Conservation (phyloP, 92 coral and sea anemone species). For the Phenganax marumi region DNA sequence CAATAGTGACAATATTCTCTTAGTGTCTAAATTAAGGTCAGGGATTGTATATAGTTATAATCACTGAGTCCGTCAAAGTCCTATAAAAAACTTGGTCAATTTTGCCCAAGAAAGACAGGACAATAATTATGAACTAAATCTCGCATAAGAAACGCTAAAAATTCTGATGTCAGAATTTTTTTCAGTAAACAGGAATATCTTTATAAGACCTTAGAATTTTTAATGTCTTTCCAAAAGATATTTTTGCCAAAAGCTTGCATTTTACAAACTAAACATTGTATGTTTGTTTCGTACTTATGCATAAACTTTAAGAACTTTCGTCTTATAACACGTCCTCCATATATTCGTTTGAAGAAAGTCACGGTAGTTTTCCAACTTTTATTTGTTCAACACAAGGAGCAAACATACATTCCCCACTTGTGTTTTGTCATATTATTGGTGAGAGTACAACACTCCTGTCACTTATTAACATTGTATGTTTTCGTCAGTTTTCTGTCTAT, state of each 20-base stretch:
- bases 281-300: not conserved
- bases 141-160: not conserved
- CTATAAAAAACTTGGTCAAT: too few species aligned
- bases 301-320: not conserved
- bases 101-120: too few species aligned
- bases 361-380: too few species aligned
- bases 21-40: too few species aligned
- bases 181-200: not conserved
- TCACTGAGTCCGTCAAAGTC: too few species aligned
- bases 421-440: too few species aligned
- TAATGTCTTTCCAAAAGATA: not conserved
- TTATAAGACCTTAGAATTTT: not conserved
- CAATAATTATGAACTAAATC: not conserved
- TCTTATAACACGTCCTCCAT: not conserved
- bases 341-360: too few species aligned
- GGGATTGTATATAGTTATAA: too few species aligned
- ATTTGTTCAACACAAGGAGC: too few species aligned
- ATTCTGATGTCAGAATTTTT: slow-evolving; percentile 3
- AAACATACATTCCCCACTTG: too few species aligned
- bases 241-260: not conserved
- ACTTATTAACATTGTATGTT: not conserved
- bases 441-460: too few species aligned
- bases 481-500: not conserved
- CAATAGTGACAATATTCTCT: not conserved
- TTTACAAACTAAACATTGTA: not conserved